phyloP scores from a whole-genome alignment of 2,888 invertebrate genomes.

The Eristalis arbustorum region DNA sequence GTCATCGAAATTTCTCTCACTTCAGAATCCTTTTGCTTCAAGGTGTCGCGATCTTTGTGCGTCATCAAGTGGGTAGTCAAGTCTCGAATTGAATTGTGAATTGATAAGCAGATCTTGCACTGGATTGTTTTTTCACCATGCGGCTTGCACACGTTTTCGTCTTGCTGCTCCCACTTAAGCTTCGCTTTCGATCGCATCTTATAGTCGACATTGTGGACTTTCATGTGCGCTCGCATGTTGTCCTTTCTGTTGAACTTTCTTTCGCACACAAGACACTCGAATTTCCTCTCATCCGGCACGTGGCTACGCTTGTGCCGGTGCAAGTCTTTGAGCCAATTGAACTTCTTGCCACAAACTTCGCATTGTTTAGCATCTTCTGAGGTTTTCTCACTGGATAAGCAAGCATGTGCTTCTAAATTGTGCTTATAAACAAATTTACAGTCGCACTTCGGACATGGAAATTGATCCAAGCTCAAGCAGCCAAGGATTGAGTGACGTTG shows the following conservation, averaged over 20 bases:
- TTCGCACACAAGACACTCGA: conserved; percentile 82
- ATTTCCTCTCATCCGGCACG: conserved; percentile 81
- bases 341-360: conserved; percentile 84
- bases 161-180: conserved; percentile 58
- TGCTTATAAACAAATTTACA: conserved; percentile 76
- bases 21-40: conserved; percentile 72
- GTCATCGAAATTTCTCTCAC: conserved; percentile 71
- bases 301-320: conserved; percentile 85
- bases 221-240: conserved; percentile 83
- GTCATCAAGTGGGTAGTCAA: conserved; percentile 75
- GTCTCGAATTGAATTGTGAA: conserved; percentile 76
- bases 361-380: conserved; percentile 79
- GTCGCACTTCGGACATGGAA: conserved; percentile 74
- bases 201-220: conserved; percentile 79
- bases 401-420: conserved; percentile 75
- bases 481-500: conserved; percentile 81
- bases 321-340: conserved; percentile 84
- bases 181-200: not conserved
- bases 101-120: conserved; percentile 78
- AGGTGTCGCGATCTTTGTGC: conserved; percentile 73
- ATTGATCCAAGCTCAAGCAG: conserved; percentile 74
- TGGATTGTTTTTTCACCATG: conserved; percentile 77
- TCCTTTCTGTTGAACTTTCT: conserved; percentile 83
- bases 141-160: conserved; percentile 74
- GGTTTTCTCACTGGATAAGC: conserved; percentile 61